Conservation (phyloP, 2,797 vertebrate species). For the Pangasius larnaudii region DNA sequence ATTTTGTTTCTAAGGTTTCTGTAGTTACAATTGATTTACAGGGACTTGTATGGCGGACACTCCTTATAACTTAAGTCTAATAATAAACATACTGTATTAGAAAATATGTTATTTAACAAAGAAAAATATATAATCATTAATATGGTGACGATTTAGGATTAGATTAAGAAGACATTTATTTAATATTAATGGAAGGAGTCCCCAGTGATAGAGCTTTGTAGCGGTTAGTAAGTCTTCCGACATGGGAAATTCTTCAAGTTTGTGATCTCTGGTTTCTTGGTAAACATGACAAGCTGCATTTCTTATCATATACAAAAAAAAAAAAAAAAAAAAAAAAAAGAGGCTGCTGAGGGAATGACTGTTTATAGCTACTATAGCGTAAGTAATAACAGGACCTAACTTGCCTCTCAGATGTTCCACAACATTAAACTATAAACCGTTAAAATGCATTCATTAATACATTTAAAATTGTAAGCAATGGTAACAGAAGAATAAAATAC, state of each 20-base stretch:
- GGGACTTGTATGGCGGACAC: not conserved
- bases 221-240: not conserved
- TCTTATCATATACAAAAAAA: not conserved
- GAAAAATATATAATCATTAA: not conserved
- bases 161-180: not conserved
- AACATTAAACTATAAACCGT: not conserved
- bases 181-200: not conserved
- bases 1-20: not conserved
- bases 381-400: not conserved
- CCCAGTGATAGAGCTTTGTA: not conserved
- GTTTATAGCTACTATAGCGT: not conserved
- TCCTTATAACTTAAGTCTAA: not conserved
- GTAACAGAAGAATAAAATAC: not conserved
- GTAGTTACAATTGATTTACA: not conserved
- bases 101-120: no score
- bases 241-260: not conserved
- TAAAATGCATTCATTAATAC: not conserved
- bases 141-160: not conserved
- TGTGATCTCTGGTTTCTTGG: not conserved
- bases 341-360: not conserved
- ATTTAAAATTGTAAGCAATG: not conserved
- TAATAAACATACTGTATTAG: not conserved
- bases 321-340: not conserved
- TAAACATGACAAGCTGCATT: not conserved
- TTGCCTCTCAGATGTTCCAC: no score